Conservation (phyloP, 2,797 vertebrate species). For the Mallotus villosus region DNA sequence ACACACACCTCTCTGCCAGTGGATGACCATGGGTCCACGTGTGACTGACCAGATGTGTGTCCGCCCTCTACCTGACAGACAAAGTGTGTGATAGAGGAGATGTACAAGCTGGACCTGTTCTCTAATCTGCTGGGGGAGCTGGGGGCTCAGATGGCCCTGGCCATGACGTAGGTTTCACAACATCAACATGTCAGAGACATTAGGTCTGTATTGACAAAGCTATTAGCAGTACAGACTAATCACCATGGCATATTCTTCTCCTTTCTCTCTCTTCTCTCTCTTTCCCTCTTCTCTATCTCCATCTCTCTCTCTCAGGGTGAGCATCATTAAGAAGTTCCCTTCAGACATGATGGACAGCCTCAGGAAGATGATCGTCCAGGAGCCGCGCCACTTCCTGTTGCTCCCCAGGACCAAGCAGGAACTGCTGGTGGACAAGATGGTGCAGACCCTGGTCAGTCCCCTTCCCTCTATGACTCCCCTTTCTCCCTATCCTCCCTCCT, state of each 20-base stretch:
- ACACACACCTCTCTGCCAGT: not conserved
- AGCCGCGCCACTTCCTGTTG: slow-evolving; percentile 68
- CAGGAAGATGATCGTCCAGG: slow-evolving; percentile 62
- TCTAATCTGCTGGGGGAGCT: slow-evolving; percentile 67
- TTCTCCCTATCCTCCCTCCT: not conserved
- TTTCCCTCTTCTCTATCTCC: not conserved
- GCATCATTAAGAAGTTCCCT: slow-evolving; percentile 74
- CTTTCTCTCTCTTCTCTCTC: not conserved
- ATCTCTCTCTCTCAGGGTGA: slow-evolving; percentile 57
- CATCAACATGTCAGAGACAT: not conserved
- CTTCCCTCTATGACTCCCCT: not conserved
- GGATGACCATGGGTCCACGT: not conserved
- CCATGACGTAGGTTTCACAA: slow-evolving; percentile 72
- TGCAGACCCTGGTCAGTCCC: slow-evolving; percentile 71
- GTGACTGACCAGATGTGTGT: not conserved
- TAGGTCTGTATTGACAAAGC: not conserved
- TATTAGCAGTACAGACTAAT: not conserved
- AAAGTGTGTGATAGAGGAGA: slow-evolving; percentile 70
- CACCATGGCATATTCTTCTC: not conserved
- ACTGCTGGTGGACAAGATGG: slow-evolving; percentile 77
- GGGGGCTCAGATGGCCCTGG: slow-evolving; percentile 71
- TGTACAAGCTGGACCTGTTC: slow-evolving; percentile 71
- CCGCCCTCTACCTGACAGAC: slow-evolving; percentile 58
- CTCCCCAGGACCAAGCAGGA: slow-evolving; percentile 68
- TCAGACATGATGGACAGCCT: slow-evolving; percentile 65